phyloP scores from a whole-genome alignment of 2,113 vertebrate genomes.

The Pogonocichla stellata region DNA sequence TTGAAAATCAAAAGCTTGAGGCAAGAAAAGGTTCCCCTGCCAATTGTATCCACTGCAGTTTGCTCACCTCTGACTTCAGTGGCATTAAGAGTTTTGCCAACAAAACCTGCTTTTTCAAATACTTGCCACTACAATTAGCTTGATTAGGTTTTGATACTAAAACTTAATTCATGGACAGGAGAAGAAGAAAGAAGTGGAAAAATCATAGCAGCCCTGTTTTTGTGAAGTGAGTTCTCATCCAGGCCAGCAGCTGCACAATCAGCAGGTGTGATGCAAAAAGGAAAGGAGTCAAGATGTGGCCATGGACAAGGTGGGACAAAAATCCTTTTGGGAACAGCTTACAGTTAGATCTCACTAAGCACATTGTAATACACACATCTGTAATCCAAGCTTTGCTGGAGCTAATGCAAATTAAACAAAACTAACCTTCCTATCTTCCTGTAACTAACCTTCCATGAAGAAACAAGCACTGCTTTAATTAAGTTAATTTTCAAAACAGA shows the following conservation, averaged over 20 bases:
- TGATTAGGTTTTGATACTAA: not conserved
- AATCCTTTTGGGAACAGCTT: not conserved
- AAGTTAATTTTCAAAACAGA: not conserved
- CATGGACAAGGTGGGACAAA: not conserved
- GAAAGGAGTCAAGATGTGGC: not conserved
- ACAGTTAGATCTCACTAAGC: not conserved
- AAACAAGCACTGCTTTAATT: not conserved
- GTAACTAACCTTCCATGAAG: not conserved
- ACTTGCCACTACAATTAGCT: not conserved
- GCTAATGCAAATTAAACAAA: not conserved
- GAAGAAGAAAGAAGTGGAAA: not conserved
- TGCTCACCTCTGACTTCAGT: not conserved
- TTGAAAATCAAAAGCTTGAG: not conserved
- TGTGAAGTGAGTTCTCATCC: not conserved
- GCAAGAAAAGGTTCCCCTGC: not conserved
- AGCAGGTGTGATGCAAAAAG: not conserved
- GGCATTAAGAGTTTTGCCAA: not conserved
- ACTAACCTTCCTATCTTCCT: not conserved
- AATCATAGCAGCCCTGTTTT: rapidly evolving
- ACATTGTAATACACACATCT: not conserved
- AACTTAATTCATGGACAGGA: not conserved
- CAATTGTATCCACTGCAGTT: not conserved
- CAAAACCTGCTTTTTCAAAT: not conserved
- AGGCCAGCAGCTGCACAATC: not conserved
- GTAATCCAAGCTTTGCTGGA: not conserved